Evolutionary conservation across 2,113 vertebrate genomes (phyloP).

Genomic region (Lycaon pictus): DNA sequence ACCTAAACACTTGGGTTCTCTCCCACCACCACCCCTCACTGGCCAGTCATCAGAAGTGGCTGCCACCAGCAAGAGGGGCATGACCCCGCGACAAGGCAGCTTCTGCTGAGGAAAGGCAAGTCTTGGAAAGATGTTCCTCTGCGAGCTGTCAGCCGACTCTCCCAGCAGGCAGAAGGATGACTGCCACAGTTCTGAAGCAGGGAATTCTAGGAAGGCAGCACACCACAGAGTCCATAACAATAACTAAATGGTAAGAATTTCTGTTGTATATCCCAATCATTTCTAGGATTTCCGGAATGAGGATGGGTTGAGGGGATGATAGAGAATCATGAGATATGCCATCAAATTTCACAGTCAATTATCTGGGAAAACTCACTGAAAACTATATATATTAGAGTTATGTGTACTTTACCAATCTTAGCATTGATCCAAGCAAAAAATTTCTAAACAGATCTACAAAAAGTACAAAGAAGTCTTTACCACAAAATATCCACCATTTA

Average conservation of each 20-base stretch:
- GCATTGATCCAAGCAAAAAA: neutral
- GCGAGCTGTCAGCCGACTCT: neutral
- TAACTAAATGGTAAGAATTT: neutral
- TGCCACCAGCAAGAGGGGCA: neutral
- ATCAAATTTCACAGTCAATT: neutral
- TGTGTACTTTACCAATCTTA: neutral
- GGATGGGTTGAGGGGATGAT: neutral
- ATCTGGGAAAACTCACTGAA: neutral
- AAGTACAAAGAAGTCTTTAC: neutral
- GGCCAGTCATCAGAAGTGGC: neutral
- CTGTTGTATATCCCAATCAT: neutral
- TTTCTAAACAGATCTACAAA: slow-evolving; percentile 16
- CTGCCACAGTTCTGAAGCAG: neutral
- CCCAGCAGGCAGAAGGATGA: neutral
- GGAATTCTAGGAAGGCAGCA: neutral
- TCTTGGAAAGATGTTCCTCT: neutral
- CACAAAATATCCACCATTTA: neutral
- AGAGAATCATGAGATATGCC: neutral
- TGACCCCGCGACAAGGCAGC: neutral
- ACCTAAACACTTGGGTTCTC: neutral
- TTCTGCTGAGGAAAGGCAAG: neutral
- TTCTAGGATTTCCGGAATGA: neutral
- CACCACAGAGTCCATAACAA: neutral
- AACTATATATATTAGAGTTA: neutral
- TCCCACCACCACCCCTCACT: neutral